These are phyloP conservation scores for Lepidurus apus DNA, from an alignment of 1,140 invertebrate genomes.

Conservation along the genomic window DNA sequence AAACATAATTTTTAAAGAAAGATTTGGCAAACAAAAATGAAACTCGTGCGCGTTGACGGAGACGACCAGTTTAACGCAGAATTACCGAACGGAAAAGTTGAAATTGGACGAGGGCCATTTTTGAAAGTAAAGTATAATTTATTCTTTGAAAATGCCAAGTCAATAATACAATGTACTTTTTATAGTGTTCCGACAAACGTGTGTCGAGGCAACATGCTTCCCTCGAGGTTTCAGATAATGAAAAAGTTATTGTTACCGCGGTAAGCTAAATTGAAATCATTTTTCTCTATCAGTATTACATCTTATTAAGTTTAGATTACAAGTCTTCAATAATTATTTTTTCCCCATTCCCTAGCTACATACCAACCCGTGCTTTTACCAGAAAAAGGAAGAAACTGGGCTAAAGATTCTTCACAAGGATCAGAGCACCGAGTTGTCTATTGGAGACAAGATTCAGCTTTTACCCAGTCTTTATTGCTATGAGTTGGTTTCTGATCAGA, in stretches of 20 bases:
- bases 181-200: not conserved
- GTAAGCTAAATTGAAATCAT: not conserved
- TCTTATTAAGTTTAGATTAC: not conserved
- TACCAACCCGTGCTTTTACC: not conserved
- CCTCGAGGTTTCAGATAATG: not conserved
- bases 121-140: not conserved
- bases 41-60: not conserved
- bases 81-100: not conserved
- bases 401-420: not conserved
- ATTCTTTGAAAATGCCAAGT: too few species aligned
- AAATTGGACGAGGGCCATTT: constrained; percentile 6
- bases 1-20: not conserved
- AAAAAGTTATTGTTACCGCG: constrained; percentile 2
- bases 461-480: not conserved
- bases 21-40: not conserved
- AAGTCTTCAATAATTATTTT: not conserved
- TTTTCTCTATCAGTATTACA: not conserved
- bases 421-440: not conserved
- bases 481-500: not conserved
- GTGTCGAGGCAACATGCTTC: not conserved
- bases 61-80: not conserved
- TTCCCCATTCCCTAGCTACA: not conserved
- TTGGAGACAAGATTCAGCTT: not conserved
- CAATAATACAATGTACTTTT: not conserved
- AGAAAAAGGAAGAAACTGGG: not conserved